Conservation (phyloP, 2,888 invertebrate species). For the Laspeyria flexula region DNA sequence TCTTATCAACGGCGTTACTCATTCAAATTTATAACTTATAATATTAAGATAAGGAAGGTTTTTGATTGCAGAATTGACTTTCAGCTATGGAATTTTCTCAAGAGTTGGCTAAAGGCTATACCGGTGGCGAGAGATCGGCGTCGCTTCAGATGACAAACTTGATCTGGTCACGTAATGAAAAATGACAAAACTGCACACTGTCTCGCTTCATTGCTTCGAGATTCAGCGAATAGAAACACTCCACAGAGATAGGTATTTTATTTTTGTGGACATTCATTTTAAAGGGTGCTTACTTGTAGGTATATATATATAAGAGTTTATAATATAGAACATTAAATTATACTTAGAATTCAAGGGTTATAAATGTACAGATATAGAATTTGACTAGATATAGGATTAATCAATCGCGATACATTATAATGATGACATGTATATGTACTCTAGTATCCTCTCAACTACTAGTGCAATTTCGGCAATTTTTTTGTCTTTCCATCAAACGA, state of each 20-base stretch:
- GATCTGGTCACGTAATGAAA: slow-evolving; percentile 90
- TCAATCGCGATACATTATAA: no score
- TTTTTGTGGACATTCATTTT: not conserved
- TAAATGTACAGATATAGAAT: no score
- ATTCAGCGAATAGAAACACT: slow-evolving; percentile 52
- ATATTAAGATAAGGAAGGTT: slow-evolving; percentile 8
- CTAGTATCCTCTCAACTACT: no score
- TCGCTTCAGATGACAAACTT: slow-evolving; percentile 80
- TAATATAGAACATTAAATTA: no score
- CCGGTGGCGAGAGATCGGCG: slow-evolving; percentile 60
- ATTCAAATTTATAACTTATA: slow-evolving; percentile 21
- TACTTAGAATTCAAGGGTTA: no score
- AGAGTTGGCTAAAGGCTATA: slow-evolving; percentile 59
- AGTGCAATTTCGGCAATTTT: no score
- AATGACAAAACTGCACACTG: slow-evolving; percentile 84
- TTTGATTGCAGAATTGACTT: slow-evolving; percentile 15
- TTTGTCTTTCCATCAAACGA: no score
- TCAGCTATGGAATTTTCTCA: slow-evolving; percentile 8
- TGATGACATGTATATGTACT: no score
- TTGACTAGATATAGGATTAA: no score
- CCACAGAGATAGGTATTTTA: slow-evolving; percentile 4
- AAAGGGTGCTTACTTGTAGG: no score
- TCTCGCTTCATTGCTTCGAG: slow-evolving; percentile 45
- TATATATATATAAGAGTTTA: no score
- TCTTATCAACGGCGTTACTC: slow-evolving; percentile 7